phyloP scores from a whole-genome alignment of 2,113 vertebrate species.

The Vulpes vulpes region DNA sequence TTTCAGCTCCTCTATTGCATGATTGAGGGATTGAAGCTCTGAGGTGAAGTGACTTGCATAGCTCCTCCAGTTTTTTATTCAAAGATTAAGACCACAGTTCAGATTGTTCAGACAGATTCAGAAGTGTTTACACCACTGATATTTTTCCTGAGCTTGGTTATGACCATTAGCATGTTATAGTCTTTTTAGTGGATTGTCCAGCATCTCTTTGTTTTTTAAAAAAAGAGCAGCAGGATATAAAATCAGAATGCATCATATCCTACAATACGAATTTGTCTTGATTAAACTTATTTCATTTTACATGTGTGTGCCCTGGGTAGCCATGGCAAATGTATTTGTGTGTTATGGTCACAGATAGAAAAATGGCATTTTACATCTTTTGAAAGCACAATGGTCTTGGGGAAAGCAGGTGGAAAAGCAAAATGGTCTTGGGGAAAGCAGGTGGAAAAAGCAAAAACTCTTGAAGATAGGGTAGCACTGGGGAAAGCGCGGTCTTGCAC shows the following conservation, averaged over 20 bases:
- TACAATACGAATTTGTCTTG: not conserved
- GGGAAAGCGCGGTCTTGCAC: not conserved
- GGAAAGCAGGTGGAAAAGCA: not conserved
- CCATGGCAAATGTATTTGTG: conserved; percentile 6
- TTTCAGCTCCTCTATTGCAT: not conserved
- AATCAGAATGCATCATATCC: not conserved
- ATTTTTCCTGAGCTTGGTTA: not conserved
- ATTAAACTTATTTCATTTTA: conserved; percentile 35
- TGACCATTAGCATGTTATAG: not conserved
- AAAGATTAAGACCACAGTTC: not conserved
- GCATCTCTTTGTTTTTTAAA: not conserved
- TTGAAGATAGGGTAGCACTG: not conserved
- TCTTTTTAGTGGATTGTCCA: not conserved
- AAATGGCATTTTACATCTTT: not conserved
- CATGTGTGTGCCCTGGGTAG: not conserved
- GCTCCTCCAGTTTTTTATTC: not conserved
- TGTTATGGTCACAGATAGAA: not conserved
- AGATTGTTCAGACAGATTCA: not conserved
- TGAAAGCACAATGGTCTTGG: not conserved
- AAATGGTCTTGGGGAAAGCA: not conserved
- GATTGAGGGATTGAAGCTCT: not conserved
- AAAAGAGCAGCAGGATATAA: not conserved
- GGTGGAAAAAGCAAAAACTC: not conserved
- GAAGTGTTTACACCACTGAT: not conserved
- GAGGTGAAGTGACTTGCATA: not conserved